Conservation (phyloP, 2,113 vertebrate genomes). For the Numenius arquata region DNA sequence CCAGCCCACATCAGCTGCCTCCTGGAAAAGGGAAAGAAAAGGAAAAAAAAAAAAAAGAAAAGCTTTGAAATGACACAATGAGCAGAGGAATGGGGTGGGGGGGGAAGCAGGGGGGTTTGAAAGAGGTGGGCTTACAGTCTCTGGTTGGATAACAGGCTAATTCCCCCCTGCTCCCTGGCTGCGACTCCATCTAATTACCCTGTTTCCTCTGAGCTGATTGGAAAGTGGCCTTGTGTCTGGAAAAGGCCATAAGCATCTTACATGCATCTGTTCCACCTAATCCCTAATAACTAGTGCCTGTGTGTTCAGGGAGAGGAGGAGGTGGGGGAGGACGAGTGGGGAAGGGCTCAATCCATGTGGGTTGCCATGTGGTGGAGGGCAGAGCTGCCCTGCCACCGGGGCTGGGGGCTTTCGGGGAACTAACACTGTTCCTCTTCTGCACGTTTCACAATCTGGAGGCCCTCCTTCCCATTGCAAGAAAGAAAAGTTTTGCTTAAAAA, state of each 20-base stretch:
- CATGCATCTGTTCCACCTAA: slow-evolving; percentile 71
- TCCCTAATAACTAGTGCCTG: slow-evolving; percentile 57
- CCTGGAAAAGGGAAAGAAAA: not conserved
- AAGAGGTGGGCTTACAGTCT: not conserved
- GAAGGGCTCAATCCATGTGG: not conserved
- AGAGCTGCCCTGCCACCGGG: not conserved
- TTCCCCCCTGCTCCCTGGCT: slow-evolving; percentile 9
- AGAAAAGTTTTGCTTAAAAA: not conserved
- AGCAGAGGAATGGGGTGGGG: not conserved
- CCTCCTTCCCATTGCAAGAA: slow-evolving; percentile 9
- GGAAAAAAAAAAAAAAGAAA: not conserved
- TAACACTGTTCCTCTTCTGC: not conserved
- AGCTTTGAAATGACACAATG: not conserved
- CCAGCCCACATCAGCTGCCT: slow-evolving; percentile 21
- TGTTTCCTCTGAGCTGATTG: slow-evolving; percentile 66
- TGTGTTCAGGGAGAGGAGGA: slow-evolving; percentile 21
- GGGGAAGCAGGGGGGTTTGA: too few species aligned
- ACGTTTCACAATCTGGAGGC: not conserved
- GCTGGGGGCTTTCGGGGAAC: not conserved
- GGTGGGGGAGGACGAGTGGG: not conserved
- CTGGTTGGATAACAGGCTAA: slow-evolving; percentile 8
- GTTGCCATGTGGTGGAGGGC: not conserved
- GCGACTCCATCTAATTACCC: slow-evolving; percentile 58
- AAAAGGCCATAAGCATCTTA: slow-evolving; percentile 73
- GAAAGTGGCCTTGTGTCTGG: slow-evolving; percentile 69